Base-by-base conservation (phyloP, 2,113 vertebrate species). In the Tapirus terrestris region DNA sequence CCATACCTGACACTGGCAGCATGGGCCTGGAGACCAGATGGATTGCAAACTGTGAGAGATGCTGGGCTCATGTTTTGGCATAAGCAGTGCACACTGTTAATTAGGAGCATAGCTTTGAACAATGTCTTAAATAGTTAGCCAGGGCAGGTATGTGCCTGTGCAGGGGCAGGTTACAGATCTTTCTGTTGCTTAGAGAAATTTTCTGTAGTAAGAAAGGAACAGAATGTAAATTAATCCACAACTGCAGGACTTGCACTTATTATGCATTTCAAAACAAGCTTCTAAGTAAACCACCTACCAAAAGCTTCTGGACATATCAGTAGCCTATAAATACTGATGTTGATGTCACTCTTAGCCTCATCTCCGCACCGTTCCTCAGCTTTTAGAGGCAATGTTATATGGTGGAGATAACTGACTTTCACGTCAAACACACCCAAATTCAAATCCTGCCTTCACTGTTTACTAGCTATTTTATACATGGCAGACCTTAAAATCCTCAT, bases 141-240 rank as follows among this genome's bases (percentile, higher is more conserved):
- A 61, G 93, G 91, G 61, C 76, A 95, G 90, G 80, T 95, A 96
- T 72, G 68, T 65, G 79, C 83, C 94, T 75, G 56, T 84, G 87
- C 83, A 95, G 75, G 75, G 60, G 70, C 0, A 1, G 93, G 58
- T 61, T 96, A 93, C 75, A 87, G 73, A 94, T 89, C 94, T 97
- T 96, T 95, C 89, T 93, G 89, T 96, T 96, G 95, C 94, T 97
- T 96, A 87, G 77, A 96, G 89, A 97, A 94, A 76, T 96, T 96
- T 97, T 97, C 82, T 96, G 13, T 94, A 90, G 89, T 94, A 97
- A 92, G 89, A 94, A 91, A 94, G 79, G 95, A 97, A 75, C 36
- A 89, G 51, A 94, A 94, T 88, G 73, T 80, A 96, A 96, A 89
- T 97, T 83, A 91, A 92, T 58, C 27, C 17, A 51, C 75, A 63